Conservation (phyloP, 2,888 invertebrate genomes). For the Altica lythri region DNA sequence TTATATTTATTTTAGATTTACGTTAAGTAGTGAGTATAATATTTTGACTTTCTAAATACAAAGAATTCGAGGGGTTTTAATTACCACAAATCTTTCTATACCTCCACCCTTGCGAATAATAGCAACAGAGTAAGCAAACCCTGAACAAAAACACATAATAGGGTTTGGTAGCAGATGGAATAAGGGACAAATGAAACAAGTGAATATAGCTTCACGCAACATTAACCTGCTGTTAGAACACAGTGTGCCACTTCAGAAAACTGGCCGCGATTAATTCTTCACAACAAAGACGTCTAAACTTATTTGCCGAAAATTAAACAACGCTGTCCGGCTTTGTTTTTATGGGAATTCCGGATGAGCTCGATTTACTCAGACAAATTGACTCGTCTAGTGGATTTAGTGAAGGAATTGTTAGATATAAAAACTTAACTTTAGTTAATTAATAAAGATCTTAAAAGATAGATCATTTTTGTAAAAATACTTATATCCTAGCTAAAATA, state of each 20-base stretch:
- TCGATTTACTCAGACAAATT: conserved; percentile 18
- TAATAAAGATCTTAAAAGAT: no score
- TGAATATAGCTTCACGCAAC: conserved; percentile 55
- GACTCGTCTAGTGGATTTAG: conserved; percentile 13
- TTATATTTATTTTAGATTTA: no score
- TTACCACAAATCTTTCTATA: conserved; percentile 2
- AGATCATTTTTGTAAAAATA: no score
- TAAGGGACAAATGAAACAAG: conserved; percentile 54
- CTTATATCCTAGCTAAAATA: no score
- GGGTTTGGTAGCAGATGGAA: conserved; percentile 35
- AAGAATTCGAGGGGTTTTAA: no score
- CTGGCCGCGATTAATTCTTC: conserved; percentile 53
- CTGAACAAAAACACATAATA: conserved; percentile 36
- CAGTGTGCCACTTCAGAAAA: conserved; percentile 44
- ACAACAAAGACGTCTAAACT: conserved; percentile 42
- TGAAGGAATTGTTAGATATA: background rate
- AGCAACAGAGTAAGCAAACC: conserved; percentile 16
- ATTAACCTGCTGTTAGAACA: conserved; percentile 56
- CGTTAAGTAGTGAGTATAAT: no score
- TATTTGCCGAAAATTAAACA: conserved; percentile 47
- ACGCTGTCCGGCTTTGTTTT: conserved; percentile 25
- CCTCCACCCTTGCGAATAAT: conserved; percentile 6
- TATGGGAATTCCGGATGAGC: conserved; percentile 20
- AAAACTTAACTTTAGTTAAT: no score
- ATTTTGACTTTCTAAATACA: no score